Base-by-base conservation (phyloP, 2,797 vertebrate species). In the Pelobates cultripes region DNA sequence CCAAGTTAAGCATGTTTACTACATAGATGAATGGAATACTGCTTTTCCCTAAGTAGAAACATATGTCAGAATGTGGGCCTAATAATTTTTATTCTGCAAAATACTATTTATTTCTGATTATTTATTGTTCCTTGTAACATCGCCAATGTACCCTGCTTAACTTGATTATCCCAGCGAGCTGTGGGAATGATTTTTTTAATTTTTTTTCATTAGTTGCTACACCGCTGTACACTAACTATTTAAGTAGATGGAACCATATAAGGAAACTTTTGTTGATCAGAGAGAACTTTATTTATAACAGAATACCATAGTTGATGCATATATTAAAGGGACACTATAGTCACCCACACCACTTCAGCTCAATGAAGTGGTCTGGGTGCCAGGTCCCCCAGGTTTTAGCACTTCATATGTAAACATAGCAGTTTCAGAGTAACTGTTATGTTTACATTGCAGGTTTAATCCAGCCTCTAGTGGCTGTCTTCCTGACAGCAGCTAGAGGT, bases 171-270 rank as follows among this genome's bases (percentile, higher is more conserved):
- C 75, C n/a, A 43, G 69, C 61, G 64, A 69, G 51, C 64, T 70
- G 43, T 63, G 43, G 51, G 53, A 70, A 55, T 66, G 3, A 28
- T 44, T 44, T 43, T 40, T 5, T 75, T 61, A 63, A 10, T 44
- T 9, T 79, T 4, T 68, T 12, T 44, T 68, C n/a, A 15, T 79
- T 3, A 10, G 40, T 1, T 67, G 42, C 53, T 57, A 60, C 12
- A 28, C 28, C 28, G 28, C 28, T 28, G 28, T 28, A 28, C 28
- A 28, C 28, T 17, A 13, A 3, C 9, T 57, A 70, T 43, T 55
- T 68, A 77, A 44, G 75, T 14, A 76, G 40, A 76, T 7, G 55
- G 2, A 12, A 10, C 73, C 68, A 75, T 70, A 76, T 70, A 75
- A 81, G 79, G 73, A 44, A 40, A 12, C 13, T 41, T 60, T 43